Evolutionary conservation across 1,140 invertebrate species (phyloP).

Genomic region (Myzus persicae): DNA sequence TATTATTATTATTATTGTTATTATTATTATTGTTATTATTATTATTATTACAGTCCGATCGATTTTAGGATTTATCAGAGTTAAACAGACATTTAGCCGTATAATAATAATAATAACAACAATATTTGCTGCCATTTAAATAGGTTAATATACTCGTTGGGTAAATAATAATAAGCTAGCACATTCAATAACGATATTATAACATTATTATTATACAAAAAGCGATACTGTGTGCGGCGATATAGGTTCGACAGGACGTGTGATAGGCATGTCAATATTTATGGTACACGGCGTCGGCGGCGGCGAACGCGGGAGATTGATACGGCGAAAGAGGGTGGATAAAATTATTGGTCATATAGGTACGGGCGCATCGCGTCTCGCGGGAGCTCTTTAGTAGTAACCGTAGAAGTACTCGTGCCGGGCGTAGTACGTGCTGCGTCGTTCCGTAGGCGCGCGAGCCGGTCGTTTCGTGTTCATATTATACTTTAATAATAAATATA

Average conservation of each 20-base stretch:
- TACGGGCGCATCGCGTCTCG: conserved; percentile 38
- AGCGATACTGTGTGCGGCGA: background rate
- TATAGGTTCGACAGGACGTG: background rate
- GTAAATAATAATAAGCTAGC: background rate
- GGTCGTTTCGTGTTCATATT: conserved; percentile 13
- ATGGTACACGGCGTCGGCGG: conserved; percentile 17
- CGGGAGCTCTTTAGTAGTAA: conserved; percentile 50
- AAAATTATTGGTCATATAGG: conserved; percentile 33
- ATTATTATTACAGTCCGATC: background rate
- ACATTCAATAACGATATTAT: background rate
- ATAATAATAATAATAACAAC: background rate
- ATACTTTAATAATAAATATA: background rate
- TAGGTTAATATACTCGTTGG: background rate
- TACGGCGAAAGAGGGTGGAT: conserved; percentile 59
- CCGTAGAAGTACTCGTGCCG: conserved; percentile 32
- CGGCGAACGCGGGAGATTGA: conserved; percentile 57
- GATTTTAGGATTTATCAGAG: background rate
- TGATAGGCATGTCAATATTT: conserved; percentile 23
- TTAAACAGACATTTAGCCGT: background rate
- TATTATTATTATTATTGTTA: background rate
- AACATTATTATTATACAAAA: background rate
- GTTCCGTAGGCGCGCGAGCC: conserved; percentile 19
- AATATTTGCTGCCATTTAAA: background rate
- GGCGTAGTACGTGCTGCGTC: background rate
- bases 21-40: too few species aligned